Base-by-base conservation (phyloP, 2,888 invertebrate species). In the Plagiodera versicolora region DNA sequence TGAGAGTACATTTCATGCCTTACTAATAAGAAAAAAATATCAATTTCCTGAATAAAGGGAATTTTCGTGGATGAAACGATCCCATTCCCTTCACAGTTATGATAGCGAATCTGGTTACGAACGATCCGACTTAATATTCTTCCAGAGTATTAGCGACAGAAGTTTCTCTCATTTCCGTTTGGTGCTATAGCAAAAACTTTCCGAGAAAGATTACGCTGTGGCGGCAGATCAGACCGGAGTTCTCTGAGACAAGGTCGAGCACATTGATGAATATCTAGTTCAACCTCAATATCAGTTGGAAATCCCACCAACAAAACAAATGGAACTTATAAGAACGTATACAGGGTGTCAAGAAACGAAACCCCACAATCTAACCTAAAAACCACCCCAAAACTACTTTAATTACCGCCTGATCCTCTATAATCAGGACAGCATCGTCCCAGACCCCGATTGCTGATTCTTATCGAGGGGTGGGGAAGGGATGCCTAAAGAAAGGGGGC, bases 361-460 rank as follows among this genome's bases (percentile, higher is more conserved):
- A n/a, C 24, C 6, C 24, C 24, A 5, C 24, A 3, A 24, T 24
- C 24, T 24, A 24, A 24, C 24, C 24, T 6, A 24, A 3, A 5
- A 5, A 3, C 24, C 24, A 6, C 24, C 24, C 24, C 24, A 24
- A 44, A 54, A 49, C 32, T 54, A 49, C 19, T 47, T 44, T 54
- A 49, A 54, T 54, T 54, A 54, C 48, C 20, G 30, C 17, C 54
- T 50, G 44, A 59, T 54, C 54, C 49, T 39, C 49, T 49, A 49
- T 54, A 54, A 59, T 54, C 59, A 54, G 39, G 39, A 54, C 59
- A 59, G 59, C 59, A 59, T 54, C 49, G 32, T 39, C 49, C 54
- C 30, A n/a, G n/a, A n/a, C 53, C 49, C 48, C 54, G 59, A 59
- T 59, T 59, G 54, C 59, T 54, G 59, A 59, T 54, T 54, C 54